These are phyloP conservation scores for Alectura lathami DNA, from an alignment of 2,113 vertebrate genomes.

Conservation along the genomic window DNA sequence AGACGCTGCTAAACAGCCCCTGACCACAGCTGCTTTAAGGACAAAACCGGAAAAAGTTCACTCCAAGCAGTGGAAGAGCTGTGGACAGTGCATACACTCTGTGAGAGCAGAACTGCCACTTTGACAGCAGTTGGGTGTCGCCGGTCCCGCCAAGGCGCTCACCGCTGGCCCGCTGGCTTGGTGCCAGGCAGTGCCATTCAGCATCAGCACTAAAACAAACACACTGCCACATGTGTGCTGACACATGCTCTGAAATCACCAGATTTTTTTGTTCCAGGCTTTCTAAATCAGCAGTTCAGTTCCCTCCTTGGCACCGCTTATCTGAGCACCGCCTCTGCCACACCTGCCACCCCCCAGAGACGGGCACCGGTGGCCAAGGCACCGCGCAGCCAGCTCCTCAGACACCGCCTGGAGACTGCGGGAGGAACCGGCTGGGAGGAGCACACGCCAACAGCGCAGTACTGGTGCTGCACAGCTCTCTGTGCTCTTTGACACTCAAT, in stretches of 20 bases:
- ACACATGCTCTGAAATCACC: background rate
- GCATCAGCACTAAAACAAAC: background rate
- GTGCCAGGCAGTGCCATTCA: background rate
- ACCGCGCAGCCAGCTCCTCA: background rate
- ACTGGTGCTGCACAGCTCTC: background rate
- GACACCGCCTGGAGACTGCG: background rate
- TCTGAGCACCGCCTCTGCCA: background rate
- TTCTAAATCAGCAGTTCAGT: background rate
- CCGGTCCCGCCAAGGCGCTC: background rate
- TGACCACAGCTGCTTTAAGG: background rate
- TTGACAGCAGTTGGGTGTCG: background rate
- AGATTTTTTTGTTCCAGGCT: background rate
- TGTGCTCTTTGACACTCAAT: background rate
- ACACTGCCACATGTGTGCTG: background rate
- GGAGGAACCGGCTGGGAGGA: background rate
- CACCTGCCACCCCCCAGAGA: background rate
- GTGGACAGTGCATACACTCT: background rate
- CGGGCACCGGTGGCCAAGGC: fast-evolving
- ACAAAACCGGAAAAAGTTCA: background rate
- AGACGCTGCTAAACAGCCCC: background rate
- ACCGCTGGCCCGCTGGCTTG: background rate
- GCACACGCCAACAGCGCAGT: background rate
- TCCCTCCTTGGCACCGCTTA: background rate
- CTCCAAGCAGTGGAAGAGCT: background rate
- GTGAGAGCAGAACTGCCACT: background rate